Conservation (phyloP, 2,888 invertebrate genomes). For the Apotomis betuletana region DNA sequence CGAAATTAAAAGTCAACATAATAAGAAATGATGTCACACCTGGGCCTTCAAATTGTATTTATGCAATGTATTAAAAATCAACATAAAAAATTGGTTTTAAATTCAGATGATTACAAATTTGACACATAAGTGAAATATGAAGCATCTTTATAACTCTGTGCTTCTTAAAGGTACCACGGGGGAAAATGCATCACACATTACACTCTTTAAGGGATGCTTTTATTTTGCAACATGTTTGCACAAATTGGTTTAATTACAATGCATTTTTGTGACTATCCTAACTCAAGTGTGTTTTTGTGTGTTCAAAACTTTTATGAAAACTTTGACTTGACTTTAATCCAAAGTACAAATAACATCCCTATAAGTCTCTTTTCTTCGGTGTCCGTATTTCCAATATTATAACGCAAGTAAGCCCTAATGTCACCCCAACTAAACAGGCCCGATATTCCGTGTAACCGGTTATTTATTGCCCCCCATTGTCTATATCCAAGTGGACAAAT, state of each 20-base stretch:
- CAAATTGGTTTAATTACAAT: too few relatives aligned
- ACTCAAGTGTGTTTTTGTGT: too few relatives aligned
- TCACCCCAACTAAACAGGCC: slow-evolving; percentile 39
- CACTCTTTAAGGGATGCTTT: too few relatives aligned
- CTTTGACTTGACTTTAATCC: too few relatives aligned
- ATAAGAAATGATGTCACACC: neutral
- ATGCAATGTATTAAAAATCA: neutral
- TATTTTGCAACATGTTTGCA: too few relatives aligned
- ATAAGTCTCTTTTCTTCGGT: neutral
- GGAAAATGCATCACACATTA: too few relatives aligned
- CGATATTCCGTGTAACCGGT: slow-evolving; percentile 47
- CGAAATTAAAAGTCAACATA: slow-evolving; percentile 55
- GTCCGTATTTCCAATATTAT: slow-evolving; percentile 29
- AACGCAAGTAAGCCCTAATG: slow-evolving; percentile 40
- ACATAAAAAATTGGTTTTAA: neutral
- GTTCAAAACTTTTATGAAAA: too few relatives aligned
- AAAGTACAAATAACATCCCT: too few relatives aligned
- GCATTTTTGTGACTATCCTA: too few relatives aligned
- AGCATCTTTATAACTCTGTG: too few relatives aligned
- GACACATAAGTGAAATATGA: too few relatives aligned
- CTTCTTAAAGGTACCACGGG: too few relatives aligned
- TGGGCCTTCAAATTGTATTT: slow-evolving; percentile 1
- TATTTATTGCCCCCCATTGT: slow-evolving; percentile 74
- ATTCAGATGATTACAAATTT: neutral
- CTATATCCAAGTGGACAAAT: slow-evolving; percentile 79